Evolutionary conservation across 2,888 invertebrate species (phyloP).

Genomic region (Oscheius onirici): DNA sequence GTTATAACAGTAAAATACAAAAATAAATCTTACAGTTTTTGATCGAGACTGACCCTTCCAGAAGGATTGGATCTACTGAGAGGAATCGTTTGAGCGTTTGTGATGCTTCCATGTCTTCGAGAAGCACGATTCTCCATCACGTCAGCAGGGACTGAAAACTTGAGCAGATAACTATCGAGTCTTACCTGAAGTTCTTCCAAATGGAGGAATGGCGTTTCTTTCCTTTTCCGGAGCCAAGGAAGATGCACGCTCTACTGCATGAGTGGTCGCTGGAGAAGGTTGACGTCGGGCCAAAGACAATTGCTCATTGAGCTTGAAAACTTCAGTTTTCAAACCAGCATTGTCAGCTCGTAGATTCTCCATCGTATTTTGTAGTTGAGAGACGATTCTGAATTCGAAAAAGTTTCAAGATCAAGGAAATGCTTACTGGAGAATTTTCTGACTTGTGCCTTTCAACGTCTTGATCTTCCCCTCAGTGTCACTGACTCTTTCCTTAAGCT

Average conservation of each 20-base stretch:
- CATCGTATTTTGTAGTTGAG: slow-evolving; percentile 24
- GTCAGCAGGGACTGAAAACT: slow-evolving; percentile 15
- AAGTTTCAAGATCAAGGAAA: background rate
- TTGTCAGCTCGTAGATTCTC: slow-evolving; percentile 31
- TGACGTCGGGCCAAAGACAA: slow-evolving; percentile 2
- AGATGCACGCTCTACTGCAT: slow-evolving; percentile 13
- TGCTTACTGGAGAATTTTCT: slow-evolving; percentile 28
- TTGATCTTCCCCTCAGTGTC: slow-evolving; percentile 20
- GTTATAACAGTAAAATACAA: background rate
- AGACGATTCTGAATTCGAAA: slow-evolving; percentile 17
- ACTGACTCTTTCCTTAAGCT: slow-evolving; percentile 17
- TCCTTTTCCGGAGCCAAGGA: slow-evolving; percentile 27
- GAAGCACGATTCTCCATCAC: slow-evolving; percentile 9
- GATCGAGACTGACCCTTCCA: slow-evolving; percentile 27
- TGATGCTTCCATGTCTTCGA: slow-evolving; percentile 20
- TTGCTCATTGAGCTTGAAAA: slow-evolving; percentile 26
- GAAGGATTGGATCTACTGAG: slow-evolving; percentile 15
- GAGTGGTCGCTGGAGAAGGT: slow-evolving; percentile 10
- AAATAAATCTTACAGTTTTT: background rate
- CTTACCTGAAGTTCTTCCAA: slow-evolving; percentile 20
- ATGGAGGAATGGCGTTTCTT: background rate
- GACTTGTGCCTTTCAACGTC: slow-evolving; percentile 18
- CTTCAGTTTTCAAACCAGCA: slow-evolving; percentile 24
- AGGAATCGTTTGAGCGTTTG: slow-evolving; percentile 9
- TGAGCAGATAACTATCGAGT: background rate